Evolutionary conservation across 2,888 invertebrate genomes (phyloP), one percentile per base, ranked within the genome.

Genomic region (Danaus chrysippus): DNA sequence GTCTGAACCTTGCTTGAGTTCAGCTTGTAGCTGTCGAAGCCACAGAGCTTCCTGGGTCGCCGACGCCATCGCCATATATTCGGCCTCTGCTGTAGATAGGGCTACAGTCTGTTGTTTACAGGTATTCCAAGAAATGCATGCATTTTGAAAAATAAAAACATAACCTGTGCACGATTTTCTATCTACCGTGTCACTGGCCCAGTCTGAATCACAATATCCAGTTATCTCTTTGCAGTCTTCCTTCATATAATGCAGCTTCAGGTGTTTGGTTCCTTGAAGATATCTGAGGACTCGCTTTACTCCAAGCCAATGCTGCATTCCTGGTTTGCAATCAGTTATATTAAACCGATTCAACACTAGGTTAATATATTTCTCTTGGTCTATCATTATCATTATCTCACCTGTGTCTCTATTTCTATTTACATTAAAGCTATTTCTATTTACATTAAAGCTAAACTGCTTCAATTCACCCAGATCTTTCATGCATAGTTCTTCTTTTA

Each of bases 21-120:
- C 68, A 10, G 10, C 57, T 41, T 68, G 64, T 12, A 73, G 63
- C 59, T 71, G 69, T 10, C 43, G 56, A 1, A 71, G 63, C 63
- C 60, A 15, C 19, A 54, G 19, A n/a, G 11, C 54, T 23, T 57
- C 43, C 10, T 15, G 23, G 9, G 34, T 19, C 17, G 11, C 8
- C 10, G 23, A 54, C 13, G 11, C 42, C 42, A 42, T 42, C 42
- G 42, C 42, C 49, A 49, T 12, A 15, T 13, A 49, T n/a, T 13
- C 13, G 10, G 13, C 49, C 49, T 49, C 8, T 13, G n/a, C 15
- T 15, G 15, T 49, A 15, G n/a, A 49, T 9, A 12, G 49, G 10
- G 15, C 49, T 6, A 42, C 15, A 13, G 49, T 12, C n/a, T 13
- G 49, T 15, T 13, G 15, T 13, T 12, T 13, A 49, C 9, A 13